Conservation (phyloP, 2,888 invertebrate genomes). For the Nephrotoma flavescens region DNA sequence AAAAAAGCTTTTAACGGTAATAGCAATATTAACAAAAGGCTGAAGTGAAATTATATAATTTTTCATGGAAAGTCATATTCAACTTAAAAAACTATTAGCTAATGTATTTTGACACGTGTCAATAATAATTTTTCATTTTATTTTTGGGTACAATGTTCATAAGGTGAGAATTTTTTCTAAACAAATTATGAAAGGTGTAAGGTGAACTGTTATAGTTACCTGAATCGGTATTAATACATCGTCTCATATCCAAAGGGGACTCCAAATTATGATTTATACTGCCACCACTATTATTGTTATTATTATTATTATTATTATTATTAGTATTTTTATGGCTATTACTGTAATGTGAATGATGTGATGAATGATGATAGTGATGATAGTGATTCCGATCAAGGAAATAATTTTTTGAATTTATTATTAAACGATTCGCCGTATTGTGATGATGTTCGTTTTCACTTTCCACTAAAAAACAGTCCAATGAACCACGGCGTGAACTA, state of each 20-base stretch:
- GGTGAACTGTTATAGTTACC: neutral
- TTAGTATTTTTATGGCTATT: neutral
- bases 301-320: neutral
- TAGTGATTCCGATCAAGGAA: neutral
- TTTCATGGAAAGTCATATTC: neutral
- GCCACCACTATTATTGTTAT: neutral
- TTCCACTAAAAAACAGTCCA: constrained; percentile 12
- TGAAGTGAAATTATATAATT: neutral
- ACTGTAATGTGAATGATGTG: neutral
- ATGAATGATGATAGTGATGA: neutral
- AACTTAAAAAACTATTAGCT: constrained; percentile 8
- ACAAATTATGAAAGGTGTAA: neutral
- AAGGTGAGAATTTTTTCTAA: constrained; percentile 1
- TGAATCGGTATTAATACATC: constrained; percentile 19
- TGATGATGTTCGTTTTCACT: constrained; percentile 6
- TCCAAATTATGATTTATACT: constrained; percentile 11
- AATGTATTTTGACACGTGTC: constrained; percentile 9
- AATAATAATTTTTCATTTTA: neutral
- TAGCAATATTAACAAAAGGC: neutral
- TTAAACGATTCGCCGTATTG: neutral
- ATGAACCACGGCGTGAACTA: constrained; percentile 8
- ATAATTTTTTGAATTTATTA: neutral
- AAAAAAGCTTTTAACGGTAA: constrained; percentile 3
- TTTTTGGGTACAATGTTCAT: neutral
- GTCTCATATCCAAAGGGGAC: constrained; percentile 30